Percentiles rank a stretch among this genome's conserved stretches.
phyloP scores from a whole-genome alignment of 2,888 invertebrate species.

The Acleris laterana region DNA sequence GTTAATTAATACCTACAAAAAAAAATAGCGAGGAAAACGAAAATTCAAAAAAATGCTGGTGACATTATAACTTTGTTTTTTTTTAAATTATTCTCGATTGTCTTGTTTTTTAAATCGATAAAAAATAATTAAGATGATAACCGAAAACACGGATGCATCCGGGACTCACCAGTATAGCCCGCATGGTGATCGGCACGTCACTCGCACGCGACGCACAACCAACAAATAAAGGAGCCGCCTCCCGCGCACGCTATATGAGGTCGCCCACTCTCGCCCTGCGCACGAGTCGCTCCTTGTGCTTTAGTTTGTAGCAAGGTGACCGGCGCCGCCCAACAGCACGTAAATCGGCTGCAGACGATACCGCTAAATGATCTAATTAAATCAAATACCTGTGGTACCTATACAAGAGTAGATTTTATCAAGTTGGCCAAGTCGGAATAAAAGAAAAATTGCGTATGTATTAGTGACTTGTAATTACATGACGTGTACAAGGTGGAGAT shows the following conservation, averaged over 20 bases:
- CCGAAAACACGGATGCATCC: not conserved
- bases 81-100: not conserved
- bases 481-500: too few relatives aligned
- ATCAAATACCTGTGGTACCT: too few relatives aligned
- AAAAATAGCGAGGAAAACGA: too few relatives aligned
- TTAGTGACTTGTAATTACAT: too few relatives aligned
- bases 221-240: slow-evolving; percentile 81
- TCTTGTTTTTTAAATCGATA: not conserved
- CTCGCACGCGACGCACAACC: slow-evolving; percentile 74
- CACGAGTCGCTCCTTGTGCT: slow-evolving; percentile 46
- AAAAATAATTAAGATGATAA: slow-evolving; percentile 12
- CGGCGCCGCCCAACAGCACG: slow-evolving; percentile 64
- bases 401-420: too few relatives aligned
- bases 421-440: too few relatives aligned
- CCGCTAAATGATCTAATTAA: slow-evolving; percentile 76
- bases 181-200: slow-evolving; percentile 81
- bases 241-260: slow-evolving; percentile 80
- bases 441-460: too few relatives aligned
- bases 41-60: not conserved
- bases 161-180: slow-evolving; percentile 75
- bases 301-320: slow-evolving; percentile 75
- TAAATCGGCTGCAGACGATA: slow-evolving; percentile 68
- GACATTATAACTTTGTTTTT: too few relatives aligned
- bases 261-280: slow-evolving; percentile 81
- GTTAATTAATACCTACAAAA: too few relatives aligned